Evolutionary conservation across 2,797 vertebrate genomes (phyloP).

Genomic region (Nyctalus aviator): DNA sequence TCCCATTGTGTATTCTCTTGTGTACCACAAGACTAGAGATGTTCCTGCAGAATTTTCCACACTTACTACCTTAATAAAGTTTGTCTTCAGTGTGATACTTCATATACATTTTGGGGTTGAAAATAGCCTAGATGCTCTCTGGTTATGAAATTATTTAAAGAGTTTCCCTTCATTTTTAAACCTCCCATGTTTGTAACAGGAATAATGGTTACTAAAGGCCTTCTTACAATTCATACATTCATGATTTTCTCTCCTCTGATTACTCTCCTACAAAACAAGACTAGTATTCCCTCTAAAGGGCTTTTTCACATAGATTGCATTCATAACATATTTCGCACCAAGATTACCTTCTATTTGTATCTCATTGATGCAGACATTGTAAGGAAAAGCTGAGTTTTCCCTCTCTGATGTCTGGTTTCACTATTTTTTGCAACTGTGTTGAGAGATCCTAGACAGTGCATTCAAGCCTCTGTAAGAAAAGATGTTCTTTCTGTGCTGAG

Average conservation of each 20-base stretch:
- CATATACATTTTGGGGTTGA: not conserved
- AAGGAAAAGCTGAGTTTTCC: conserved; percentile 15
- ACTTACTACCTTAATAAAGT: conserved; percentile 8
- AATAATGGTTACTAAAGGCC: not conserved
- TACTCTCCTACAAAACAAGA: not conserved
- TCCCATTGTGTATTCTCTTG: not conserved
- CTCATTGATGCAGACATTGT: not conserved
- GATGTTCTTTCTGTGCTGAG: not conserved
- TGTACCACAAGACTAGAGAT: not conserved
- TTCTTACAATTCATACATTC: conserved; percentile 19
- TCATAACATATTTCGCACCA: not conserved
- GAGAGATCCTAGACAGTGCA: not conserved
- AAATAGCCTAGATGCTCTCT: not conserved
- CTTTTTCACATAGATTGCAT: conserved; percentile 31
- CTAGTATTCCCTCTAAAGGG: not conserved
- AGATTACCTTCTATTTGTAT: not conserved
- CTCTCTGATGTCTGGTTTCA: not conserved
- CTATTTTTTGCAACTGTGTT: not conserved
- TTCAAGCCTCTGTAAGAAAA: not conserved
- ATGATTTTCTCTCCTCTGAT: conserved; percentile 16
- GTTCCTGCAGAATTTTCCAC: conserved; percentile 25
- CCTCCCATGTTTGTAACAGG: not conserved
- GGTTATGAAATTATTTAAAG: conserved; percentile 23
- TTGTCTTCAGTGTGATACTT: not conserved
- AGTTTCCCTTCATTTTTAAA: conserved; percentile 12